Conservation (phyloP, 2,888 invertebrate species). For the Troilus luridus region DNA sequence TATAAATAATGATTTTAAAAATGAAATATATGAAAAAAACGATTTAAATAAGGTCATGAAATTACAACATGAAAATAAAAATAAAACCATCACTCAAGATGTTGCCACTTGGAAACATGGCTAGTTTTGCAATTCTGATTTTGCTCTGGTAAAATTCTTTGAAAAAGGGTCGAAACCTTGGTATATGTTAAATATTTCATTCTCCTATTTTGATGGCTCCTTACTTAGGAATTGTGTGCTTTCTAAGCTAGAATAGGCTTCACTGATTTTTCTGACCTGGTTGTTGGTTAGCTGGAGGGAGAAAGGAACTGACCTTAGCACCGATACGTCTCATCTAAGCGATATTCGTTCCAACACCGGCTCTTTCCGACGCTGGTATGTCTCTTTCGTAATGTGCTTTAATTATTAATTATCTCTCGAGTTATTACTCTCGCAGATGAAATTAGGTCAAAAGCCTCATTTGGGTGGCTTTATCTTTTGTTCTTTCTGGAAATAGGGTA, state of each 20-base stretch:
- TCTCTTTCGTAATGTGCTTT: background rate
- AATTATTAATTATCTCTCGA: background rate
- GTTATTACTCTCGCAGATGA: background rate
- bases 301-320: slow-evolving; percentile 46
- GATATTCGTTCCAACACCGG: background rate
- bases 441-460: background rate
- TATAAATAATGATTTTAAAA: too few relatives aligned
- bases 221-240: background rate
- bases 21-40: too few relatives aligned
- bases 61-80: too few relatives aligned
- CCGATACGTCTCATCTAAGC: slow-evolving; percentile 11
- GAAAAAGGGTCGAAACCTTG: too few relatives aligned
- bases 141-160: too few relatives aligned
- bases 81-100: too few relatives aligned
- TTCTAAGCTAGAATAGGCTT: background rate
- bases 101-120: too few relatives aligned
- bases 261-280: slow-evolving; percentile 34
- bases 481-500: background rate
- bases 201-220: too few relatives aligned
- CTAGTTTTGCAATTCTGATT: too few relatives aligned
- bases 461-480: background rate
- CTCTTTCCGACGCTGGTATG: background rate
- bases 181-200: too few relatives aligned
- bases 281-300: background rate
- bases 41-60: too few relatives aligned